These are phyloP conservation scores for Stigmatopora nigra DNA, from an alignment of 2,113 vertebrate species.

Conservation along the genomic window DNA sequence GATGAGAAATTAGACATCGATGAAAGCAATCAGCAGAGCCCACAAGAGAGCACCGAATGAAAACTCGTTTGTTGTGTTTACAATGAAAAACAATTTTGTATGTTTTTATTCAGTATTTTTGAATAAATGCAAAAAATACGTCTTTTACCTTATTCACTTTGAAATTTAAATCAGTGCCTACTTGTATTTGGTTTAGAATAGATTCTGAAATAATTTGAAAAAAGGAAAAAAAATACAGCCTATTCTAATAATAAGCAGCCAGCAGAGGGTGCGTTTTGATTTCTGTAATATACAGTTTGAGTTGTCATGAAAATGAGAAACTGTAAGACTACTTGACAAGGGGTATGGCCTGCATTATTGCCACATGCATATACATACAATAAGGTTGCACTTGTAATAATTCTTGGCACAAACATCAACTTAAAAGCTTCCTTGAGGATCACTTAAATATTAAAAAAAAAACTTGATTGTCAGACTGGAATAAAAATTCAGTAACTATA, in stretches of 20 bases:
- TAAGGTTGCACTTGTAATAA: slow-evolving; percentile 43
- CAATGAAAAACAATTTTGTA: slow-evolving; percentile 11
- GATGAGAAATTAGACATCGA: slow-evolving; percentile 92
- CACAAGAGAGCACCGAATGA: slow-evolving; percentile 75
- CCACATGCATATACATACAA: slow-evolving; percentile 49
- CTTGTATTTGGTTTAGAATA: background rate
- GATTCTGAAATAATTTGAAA: background rate
- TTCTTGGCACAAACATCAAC: slow-evolving; percentile 41
- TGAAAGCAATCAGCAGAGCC: slow-evolving; percentile 76
- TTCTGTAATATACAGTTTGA: no score
- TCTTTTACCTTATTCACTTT: background rate
- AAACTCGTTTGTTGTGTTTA: background rate
- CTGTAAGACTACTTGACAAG: background rate
- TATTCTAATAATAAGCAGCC: background rate
- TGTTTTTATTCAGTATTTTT: slow-evolving; percentile 50
- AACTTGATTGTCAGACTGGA: slow-evolving; percentile 26
- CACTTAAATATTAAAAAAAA: slow-evolving; percentile 20
- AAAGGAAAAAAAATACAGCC: background rate
- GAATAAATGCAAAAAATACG: slow-evolving; percentile 48
- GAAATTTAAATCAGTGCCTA: background rate
- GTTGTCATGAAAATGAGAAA: background rate
- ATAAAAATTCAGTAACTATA: slow-evolving; percentile 14
- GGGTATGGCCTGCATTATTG: slow-evolving; percentile 34
- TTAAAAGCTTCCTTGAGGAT: background rate
- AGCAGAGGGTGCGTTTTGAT: no score